Base-by-base conservation (phyloP, 2,888 invertebrate genomes). In the Melanchra persicariae region DNA sequence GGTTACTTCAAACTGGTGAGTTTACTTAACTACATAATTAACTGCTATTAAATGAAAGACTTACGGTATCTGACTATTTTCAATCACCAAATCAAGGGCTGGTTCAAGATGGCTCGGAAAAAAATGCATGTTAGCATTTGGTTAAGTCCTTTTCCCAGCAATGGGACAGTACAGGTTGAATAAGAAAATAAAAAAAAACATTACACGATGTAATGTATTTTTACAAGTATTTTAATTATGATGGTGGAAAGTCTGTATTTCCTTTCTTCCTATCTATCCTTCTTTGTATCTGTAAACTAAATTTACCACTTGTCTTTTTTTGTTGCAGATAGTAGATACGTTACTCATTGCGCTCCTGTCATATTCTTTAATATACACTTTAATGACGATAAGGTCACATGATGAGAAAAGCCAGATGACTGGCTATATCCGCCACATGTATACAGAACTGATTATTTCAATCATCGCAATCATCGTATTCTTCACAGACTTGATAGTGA, bases 1-100 rank as follows among this genome's bases (percentile, higher is more conserved):
- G 83, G 77, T n/a, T 81, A 79, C 26, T 37, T 71, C 17, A 66
- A 76, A 67, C 22, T 74, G 49, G 72, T 80, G 91, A 92, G 80
- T 81, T 55, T 34, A n/a, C 34, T 6, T 7, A 7, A 34, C 34
- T 8, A 34, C 34, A 34, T 34, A 34, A 34, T 34, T 34, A 7
- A 7, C 34, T 30, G 30, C 1, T 34, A 7, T 17, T 26, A 24
- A 40, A 15, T 40, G 40, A 40, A 40, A 40, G 15, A 40, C 40
- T 40, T 40, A 40, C 15, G 7, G n/a, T 9, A 19, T 47, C 47
- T 8, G 45, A 45, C 7, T n/a, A 47, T 9, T 47, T 47, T 47
- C 8, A 47, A 19, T 47, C 9, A 47, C 8, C 47, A 9, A 47
- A 40, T 15, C 15, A 12, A 40, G 15, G 40, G 40, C 40, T 40